Base-by-base conservation (phyloP, 2,113 vertebrate species). In the Micronycteris hirsuta region DNA sequence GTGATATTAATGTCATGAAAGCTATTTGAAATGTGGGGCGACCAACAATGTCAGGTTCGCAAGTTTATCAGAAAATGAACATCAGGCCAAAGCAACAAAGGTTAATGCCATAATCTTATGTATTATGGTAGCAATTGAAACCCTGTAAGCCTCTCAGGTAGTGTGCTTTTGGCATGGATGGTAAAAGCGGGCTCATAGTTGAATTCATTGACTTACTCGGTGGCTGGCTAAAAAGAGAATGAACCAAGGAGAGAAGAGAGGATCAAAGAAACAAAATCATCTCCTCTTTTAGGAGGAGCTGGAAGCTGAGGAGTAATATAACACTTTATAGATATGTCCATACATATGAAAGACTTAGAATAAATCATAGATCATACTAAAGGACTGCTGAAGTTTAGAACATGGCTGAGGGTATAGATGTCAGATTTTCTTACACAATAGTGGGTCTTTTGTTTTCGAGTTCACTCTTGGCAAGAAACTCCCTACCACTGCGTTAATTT, bases 401-500 rank as follows among this genome's bases (percentile, higher is more conserved):
- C 90, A 80, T 6, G 97, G 96, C 97, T n/a, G 87, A 96, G 91
- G 97, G 97, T 97, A 97, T 98, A 96, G 97, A 98, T 97, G 97
- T 98, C 97, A 96, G 97, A 95, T 97, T 98, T 98, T 98, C 97
- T 98, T 98, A 96, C 97, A 98, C 98, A 98, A 98, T 98, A 98
- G 98, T 98, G 94, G 97, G 96, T 80, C 97, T 98, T 99, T 99
- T 99, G 98, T 98, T 98, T 98, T 97, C 38, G 33, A 36, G 28
- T 96, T 98, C 95, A 85, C 97, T 98, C 98, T 98, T 98, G 98
- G 98, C 98, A 98, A 97, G 98, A 97, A 97, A 89, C 95, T 97
- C 97, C 93, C 77, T 97, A 98, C 97, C 98, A 98, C 98, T 98
- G 98, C 90, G 97, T 98, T 98, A 98, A 98, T 99, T 99, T 99